A percentile compares a stretch with the other conserved stretches of the same genome.
Conservation (phyloP, 2,888 invertebrate genomes). For the Emesis castigata region DNA sequence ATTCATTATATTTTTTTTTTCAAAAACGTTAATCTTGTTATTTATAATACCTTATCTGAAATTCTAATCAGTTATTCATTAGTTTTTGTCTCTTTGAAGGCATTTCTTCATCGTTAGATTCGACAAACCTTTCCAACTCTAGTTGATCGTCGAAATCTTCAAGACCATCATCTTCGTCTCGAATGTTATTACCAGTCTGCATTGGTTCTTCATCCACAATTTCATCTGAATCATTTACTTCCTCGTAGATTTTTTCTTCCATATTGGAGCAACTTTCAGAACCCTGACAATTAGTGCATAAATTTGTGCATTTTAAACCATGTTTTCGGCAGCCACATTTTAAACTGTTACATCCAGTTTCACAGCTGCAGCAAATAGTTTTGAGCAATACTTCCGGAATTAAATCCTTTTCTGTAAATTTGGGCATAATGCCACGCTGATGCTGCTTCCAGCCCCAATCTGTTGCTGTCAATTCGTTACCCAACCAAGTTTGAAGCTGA, state of each 20-base stretch:
- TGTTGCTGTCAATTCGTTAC: too few species aligned
- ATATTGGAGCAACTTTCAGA: conserved; percentile 51
- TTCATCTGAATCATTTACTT: conserved; percentile 54
- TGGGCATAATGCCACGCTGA: conserved; percentile 7
- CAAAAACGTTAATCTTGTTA: neutral
- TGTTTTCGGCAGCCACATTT: conserved; percentile 17
- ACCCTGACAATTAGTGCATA: conserved; percentile 53
- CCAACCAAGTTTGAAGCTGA: neutral
- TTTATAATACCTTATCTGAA: neutral
- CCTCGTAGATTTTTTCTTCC: conserved; percentile 46
- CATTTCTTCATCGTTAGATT: too few species aligned
- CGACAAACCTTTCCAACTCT: conserved; percentile 10
- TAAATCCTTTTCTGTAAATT: conserved; percentile 30
- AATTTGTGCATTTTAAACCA: conserved; percentile 27
- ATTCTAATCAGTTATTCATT: too few species aligned
- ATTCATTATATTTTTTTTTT: neutral
- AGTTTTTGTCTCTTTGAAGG: too few species aligned
- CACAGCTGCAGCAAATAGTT: conserved; percentile 65
- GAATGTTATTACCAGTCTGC: conserved; percentile 59
- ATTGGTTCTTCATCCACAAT: conserved; percentile 51
- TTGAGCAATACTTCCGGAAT: conserved; percentile 63
- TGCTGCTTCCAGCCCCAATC: conserved; percentile 12
- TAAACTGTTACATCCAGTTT: conserved; percentile 64
- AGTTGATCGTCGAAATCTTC: too few species aligned
- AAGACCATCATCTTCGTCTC: too few species aligned